These are phyloP conservation scores for Drosophila burlai DNA, from an alignment of 1,140 invertebrate genomes.

Conservation along the genomic window DNA sequence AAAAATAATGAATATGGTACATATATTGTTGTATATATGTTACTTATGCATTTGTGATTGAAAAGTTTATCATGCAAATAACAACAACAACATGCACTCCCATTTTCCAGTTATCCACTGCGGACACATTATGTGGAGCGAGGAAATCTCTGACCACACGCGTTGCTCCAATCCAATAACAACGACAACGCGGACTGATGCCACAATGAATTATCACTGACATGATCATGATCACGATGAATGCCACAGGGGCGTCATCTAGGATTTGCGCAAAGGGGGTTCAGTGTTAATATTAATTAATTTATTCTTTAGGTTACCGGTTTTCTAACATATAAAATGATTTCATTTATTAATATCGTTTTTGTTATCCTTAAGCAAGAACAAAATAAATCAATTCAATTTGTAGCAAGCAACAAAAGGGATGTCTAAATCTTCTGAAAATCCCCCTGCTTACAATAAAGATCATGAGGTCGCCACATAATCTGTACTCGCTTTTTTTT, in stretches of 20 bases:
- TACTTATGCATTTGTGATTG: slow-evolving; percentile 9
- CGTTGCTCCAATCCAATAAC: slow-evolving; percentile 1
- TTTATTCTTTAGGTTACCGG: too few relatives aligned
- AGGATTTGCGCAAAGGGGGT: neutral
- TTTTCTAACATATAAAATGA: too few relatives aligned
- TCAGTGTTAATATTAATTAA: neutral
- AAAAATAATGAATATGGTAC: slow-evolving; percentile 8
- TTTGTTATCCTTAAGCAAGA: neutral
- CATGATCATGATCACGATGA: slow-evolving; percentile 46
- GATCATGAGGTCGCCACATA: slow-evolving; percentile 7
- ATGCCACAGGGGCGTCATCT: neutral
- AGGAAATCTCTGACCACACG: slow-evolving; percentile 6
- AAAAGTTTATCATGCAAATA: slow-evolving; percentile 35
- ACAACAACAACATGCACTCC: slow-evolving; percentile 17
- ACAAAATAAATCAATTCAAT: neutral
- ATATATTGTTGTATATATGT: too few relatives aligned
- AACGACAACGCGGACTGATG: slow-evolving; percentile 27
- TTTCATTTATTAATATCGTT: too few relatives aligned
- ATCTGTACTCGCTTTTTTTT: slow-evolving; percentile 17
- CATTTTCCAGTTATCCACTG: slow-evolving; percentile 42
- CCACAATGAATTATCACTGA: slow-evolving; percentile 54
- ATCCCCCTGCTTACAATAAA: neutral
- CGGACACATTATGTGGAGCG: slow-evolving; percentile 34
- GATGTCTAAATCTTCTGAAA: neutral
- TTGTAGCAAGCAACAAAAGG: neutral